Evolutionary conservation across 2,797 vertebrate species (phyloP), one percentile per base, ranked within the genome.

Genomic region (Pteropus rufus): DNA sequence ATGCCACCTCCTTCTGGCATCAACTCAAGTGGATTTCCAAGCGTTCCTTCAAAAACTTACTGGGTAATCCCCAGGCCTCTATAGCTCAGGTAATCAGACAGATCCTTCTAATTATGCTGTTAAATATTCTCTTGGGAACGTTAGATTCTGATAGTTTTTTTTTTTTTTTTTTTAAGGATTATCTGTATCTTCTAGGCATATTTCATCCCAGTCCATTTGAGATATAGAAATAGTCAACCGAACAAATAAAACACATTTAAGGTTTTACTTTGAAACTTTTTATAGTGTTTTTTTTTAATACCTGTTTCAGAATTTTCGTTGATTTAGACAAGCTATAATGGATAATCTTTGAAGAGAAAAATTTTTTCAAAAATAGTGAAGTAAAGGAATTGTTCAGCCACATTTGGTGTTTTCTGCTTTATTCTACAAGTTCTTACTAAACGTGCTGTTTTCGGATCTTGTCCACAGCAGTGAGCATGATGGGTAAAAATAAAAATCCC

Each of bases 11-110:
- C 49, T 99, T 99, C 98, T 97, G 98, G 56, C 99, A 99, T 83
- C 99, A 99, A 98, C 98, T 99, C 29, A 98, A 94, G 36, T 99
- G 99, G 99, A 98, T 99, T 91, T 98, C 99, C 3, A 99, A 88
- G 73, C 99, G 99, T 97, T 99, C 99, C 0, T 99, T 99, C 95
- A 99, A 98, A 98, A 99, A 99, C 91, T 97, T 99, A 49, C 56
- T 99, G 94, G 96, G 99, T 85, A 99, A 99, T 96, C 99, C 99
- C 14, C 99, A 99, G 97, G 99, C 99, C 6, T 99, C 99, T 5
- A 96, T 99, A 95, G 99, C 99, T 34, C 99, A 99, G 99, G 99
- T 99, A 98, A 98, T 1, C n/a, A 29, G 56, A 19, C n/a, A 46
- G 21, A 18, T 54, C 82, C n/a, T 84, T 72, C 10, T 1, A 10